Conservation (phyloP, 2,797 vertebrate genomes). For the Helarctos malayanus region DNA sequence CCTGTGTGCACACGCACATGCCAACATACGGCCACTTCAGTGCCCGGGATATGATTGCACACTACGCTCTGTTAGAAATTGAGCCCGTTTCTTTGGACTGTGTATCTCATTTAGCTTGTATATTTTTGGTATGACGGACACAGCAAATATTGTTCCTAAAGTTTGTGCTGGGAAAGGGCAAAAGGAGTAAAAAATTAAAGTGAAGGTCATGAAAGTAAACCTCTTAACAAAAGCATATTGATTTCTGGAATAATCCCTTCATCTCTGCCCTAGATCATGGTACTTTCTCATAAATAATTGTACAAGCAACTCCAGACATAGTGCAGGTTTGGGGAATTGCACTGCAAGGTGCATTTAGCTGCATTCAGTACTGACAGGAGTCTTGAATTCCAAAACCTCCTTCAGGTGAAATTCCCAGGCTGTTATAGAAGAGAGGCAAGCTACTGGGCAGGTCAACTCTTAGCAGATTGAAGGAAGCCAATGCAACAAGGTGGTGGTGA, state of each 20-base stretch:
- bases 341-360: conserved; percentile 8
- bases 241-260: conserved; percentile 57
- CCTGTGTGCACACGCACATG: conserved; percentile 3
- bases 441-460: no score
- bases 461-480: neutral
- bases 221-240: conserved; percentile 77
- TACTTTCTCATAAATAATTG: conserved; percentile 48
- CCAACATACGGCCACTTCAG: conserved; percentile 85
- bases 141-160: conserved; percentile 82
- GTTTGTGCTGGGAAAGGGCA: conserved; percentile 70
- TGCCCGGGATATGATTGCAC: conserved; percentile 88
- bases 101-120: conserved; percentile 12
- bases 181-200: conserved; percentile 71
- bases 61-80: conserved; percentile 82
- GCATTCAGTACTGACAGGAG: neutral
- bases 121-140: conserved; percentile 76
- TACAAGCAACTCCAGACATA: conserved; percentile 1
- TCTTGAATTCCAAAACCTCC: neutral
- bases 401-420: neutral
- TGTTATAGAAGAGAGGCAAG: neutral
- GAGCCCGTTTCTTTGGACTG: conserved; percentile 69
- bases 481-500: no score
- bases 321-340: neutral
- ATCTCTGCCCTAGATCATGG: neutral
- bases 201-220: conserved; percentile 82